Evolutionary conservation across 2,888 invertebrate species (phyloP).

Genomic region (Xestobium rufovillosum): DNA sequence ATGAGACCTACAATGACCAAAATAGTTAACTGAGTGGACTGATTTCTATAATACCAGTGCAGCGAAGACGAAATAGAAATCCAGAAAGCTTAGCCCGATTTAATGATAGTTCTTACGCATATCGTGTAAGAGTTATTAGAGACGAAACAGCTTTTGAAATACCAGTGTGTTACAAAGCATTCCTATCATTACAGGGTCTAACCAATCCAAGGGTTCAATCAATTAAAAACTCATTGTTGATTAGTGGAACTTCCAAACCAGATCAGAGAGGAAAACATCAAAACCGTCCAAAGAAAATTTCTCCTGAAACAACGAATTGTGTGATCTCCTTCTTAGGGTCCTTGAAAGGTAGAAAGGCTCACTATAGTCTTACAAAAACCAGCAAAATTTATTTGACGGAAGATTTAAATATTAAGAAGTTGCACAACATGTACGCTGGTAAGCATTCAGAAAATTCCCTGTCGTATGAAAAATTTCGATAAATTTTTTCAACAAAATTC

Average conservation of each 20-base stretch:
- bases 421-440: slow-evolving; percentile 6
- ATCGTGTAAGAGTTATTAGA: slow-evolving; percentile 1
- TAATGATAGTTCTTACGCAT: slow-evolving; percentile 2
- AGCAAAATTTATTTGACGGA: slow-evolving; percentile 1
- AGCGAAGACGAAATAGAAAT: slow-evolving; percentile 2
- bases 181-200: not conserved
- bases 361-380: not conserved
- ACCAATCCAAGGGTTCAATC: slow-evolving; percentile 1
- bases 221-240: slow-evolving; percentile 13
- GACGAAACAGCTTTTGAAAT: slow-evolving; percentile 1
- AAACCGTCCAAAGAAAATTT: slow-evolving; percentile 14
- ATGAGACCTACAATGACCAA: not conserved
- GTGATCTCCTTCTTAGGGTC: slow-evolving; percentile 3
- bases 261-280: slow-evolving; percentile 13
- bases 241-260: slow-evolving; percentile 12
- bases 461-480: slow-evolving; percentile 9
- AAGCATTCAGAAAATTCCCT: slow-evolving; percentile 6
- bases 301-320: slow-evolving; percentile 2
- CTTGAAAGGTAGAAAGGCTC: slow-evolving; percentile 2
- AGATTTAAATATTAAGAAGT: slow-evolving; percentile 6
- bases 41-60: not conserved
- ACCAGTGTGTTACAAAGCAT: slow-evolving; percentile 1
- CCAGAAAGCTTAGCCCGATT: not conserved
- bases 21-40: slow-evolving; percentile 1
- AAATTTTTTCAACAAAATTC: slow-evolving; percentile 10